Percentiles rank a stretch among this genome's conserved stretches.
Evolutionary conservation across 2,888 invertebrate species (phyloP).

Genomic region (Hemaris fuciformis): DNA sequence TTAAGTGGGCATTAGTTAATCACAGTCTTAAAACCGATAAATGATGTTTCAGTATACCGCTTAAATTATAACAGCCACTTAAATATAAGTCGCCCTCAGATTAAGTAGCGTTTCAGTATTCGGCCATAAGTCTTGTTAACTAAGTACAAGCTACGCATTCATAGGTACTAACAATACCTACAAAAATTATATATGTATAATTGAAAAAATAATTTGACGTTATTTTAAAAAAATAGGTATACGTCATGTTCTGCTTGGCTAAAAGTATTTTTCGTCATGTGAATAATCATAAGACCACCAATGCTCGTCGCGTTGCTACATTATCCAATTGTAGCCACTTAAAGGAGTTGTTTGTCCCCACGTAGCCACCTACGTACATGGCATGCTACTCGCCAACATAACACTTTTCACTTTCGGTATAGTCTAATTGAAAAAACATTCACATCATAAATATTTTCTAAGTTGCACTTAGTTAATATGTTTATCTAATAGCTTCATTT

Average conservation of each 20-base stretch:
- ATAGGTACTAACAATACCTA: too few relatives aligned
- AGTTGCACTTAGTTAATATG: neutral
- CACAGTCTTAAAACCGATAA: too few relatives aligned
- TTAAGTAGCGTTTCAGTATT: too few relatives aligned
- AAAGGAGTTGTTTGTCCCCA: constrained; percentile 24
- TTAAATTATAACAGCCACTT: too few relatives aligned
- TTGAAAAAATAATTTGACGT: too few relatives aligned
- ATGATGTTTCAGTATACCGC: too few relatives aligned
- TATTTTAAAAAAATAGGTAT: too few relatives aligned
- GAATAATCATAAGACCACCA: constrained; percentile 26
- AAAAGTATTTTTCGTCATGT: constrained; percentile 11
- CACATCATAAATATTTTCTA: neutral
- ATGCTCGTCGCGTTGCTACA: constrained; percentile 27
- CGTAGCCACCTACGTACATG: constrained; percentile 6
- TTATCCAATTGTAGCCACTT: constrained; percentile 46
- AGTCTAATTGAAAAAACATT: neutral
- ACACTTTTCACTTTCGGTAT: neutral
- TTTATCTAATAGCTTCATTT: constrained; percentile 30
- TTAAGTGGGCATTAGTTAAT: too few relatives aligned
- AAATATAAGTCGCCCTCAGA: too few relatives aligned
- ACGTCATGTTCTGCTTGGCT: neutral
- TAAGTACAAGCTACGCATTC: too few relatives aligned
- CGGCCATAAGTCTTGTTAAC: too few relatives aligned
- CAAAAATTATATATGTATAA: too few relatives aligned
- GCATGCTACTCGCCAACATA: neutral